phyloP scores from a whole-genome alignment of 2,113 vertebrate species.

The Oreochromis spilurus region DNA sequence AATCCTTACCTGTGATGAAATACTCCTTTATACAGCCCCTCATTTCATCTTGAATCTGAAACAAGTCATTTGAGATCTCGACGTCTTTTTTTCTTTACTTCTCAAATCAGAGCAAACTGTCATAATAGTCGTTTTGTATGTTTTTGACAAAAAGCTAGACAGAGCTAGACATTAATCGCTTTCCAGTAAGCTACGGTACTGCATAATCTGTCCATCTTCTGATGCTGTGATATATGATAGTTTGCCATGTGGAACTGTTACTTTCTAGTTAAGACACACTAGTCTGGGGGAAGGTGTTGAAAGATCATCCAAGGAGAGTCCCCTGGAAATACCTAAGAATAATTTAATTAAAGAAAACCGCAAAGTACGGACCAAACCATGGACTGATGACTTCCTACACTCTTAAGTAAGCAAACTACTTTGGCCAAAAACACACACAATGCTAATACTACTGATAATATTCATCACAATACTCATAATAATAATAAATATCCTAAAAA shows the following conservation, averaged over 20 bases:
- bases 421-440: no score
- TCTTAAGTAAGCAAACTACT: background rate
- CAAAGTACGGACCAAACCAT: background rate
- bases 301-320: background rate
- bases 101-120: fast-evolving
- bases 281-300: background rate
- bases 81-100: background rate
- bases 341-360: background rate
- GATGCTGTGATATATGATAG: background rate
- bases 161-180: background rate
- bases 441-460: no score
- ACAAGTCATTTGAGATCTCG: background rate
- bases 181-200: no score
- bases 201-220: background rate
- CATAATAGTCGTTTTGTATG: background rate
- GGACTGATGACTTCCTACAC: background rate
- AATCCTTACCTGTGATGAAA: background rate
- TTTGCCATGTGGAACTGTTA: background rate
- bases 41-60: background rate
- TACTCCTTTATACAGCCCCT: background rate
- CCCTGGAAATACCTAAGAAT: background rate
- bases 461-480: no score
- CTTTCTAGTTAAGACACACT: background rate
- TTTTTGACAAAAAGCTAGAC: background rate
- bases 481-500: no score